phyloP scores from a whole-genome alignment of 2,888 invertebrate species.

The Iphiclides podalirius region DNA sequence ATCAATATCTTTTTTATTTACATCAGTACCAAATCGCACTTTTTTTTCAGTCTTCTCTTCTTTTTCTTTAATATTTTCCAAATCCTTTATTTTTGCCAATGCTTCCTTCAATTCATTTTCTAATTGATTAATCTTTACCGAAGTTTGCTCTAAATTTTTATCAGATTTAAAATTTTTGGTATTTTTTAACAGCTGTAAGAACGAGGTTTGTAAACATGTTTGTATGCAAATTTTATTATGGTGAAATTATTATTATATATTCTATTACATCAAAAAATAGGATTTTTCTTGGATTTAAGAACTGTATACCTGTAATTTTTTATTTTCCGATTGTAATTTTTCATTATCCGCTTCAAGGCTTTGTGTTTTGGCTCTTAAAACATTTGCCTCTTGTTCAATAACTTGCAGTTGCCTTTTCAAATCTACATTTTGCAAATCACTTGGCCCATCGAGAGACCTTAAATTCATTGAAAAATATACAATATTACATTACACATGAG shows the following conservation, averaged over 20 bases:
- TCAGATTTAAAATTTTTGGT: constrained; percentile 76
- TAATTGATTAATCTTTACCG: constrained; percentile 80
- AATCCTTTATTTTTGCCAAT: constrained; percentile 77
- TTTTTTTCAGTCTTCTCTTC: constrained; percentile 77
- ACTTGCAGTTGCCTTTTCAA: constrained; percentile 87
- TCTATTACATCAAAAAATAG: too few species aligned
- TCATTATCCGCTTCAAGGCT: constrained; percentile 88
- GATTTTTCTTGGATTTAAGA: too few species aligned
- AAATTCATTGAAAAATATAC: constrained; percentile 27
- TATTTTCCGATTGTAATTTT: constrained; percentile 86
- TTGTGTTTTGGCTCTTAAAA: constrained; percentile 84
- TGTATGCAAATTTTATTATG: too few species aligned
- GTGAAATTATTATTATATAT: too few species aligned
- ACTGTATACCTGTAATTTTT: constrained; percentile 79
- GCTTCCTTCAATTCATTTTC: constrained; percentile 83
- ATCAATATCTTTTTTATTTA: constrained; percentile 66
- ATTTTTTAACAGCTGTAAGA: constrained; percentile 73
- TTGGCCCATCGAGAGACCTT: constrained; percentile 80
- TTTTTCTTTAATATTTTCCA: constrained; percentile 64
- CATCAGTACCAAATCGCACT: constrained; percentile 65
- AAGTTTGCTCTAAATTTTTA: constrained; percentile 78
- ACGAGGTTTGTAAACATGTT: not conserved
- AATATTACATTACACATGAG: not conserved
- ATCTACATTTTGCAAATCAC: constrained; percentile 83
- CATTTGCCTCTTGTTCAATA: constrained; percentile 87